Conservation (phyloP, 2,113 vertebrate genomes). For the Origma solitaria region DNA sequence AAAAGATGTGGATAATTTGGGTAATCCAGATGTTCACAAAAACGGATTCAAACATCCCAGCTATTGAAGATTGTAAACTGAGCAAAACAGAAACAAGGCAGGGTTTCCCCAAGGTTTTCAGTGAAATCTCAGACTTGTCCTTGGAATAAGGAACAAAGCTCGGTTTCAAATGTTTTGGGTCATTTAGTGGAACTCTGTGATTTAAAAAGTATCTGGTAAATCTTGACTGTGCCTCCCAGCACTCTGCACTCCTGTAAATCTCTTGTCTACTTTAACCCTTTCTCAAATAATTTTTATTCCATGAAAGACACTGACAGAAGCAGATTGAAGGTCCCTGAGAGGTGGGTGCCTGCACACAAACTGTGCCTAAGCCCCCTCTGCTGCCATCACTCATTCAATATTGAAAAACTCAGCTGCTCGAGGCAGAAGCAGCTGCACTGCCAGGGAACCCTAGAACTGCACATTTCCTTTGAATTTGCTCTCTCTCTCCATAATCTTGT, state of each 20-base stretch:
- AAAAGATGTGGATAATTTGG: background rate
- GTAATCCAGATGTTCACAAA: background rate
- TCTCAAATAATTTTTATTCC: background rate
- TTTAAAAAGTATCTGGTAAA: background rate
- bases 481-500: background rate
- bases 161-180: background rate
- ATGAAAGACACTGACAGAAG: background rate
- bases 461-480: background rate
- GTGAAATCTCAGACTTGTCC: background rate
- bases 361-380: background rate
- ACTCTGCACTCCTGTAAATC: background rate
- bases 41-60: background rate
- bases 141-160: background rate
- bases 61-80: background rate
- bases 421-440: background rate
- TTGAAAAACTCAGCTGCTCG: background rate
- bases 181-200: background rate
- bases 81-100: background rate
- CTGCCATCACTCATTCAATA: background rate
- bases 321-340: background rate
- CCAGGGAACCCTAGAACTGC: background rate
- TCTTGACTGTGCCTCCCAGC: background rate
- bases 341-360: background rate
- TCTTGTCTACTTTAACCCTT: background rate
- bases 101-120: background rate